These are phyloP conservation scores for Papilio glaucus DNA, from an alignment of 1,140 invertebrate species.

Conservation along the genomic window DNA sequence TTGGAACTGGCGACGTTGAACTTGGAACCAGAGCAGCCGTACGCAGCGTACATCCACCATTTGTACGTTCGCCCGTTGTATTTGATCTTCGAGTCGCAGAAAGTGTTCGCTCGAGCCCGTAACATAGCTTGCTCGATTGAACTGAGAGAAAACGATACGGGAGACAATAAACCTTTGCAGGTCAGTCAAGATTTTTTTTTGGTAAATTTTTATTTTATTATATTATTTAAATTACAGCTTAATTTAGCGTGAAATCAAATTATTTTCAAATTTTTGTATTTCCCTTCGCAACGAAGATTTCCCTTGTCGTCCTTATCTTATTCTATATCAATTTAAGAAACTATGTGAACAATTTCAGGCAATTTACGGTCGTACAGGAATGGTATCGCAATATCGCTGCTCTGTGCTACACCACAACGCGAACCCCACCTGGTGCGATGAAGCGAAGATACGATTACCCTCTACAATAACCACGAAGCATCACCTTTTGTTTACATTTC, in stretches of 20 bases:
- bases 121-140: conserved; percentile 96
- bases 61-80: conserved; percentile 95
- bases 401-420: conserved; percentile 92
- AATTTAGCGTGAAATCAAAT: too few relatives aligned
- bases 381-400: conserved; percentile 85
- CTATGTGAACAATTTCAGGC: conserved; percentile 50
- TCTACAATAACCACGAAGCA: conserved; percentile 90
- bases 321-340: too few relatives aligned
- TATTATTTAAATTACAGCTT: too few relatives aligned
- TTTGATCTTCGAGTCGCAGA: conserved; percentile 96
- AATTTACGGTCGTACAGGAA: conserved; percentile 74
- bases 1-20: conserved; percentile 93
- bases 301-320: too few relatives aligned
- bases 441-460: conserved; percentile 94
- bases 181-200: conserved; percentile 43
- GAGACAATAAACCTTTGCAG: conserved; percentile 69
- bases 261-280: too few relatives aligned
- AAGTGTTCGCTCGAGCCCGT: conserved; percentile 92
- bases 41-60: conserved; percentile 92
- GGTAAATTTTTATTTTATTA: conserved; percentile 1
- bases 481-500: conserved; percentile 94
- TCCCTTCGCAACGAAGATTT: too few relatives aligned
- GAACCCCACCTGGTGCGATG: conserved; percentile 92
- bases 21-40: conserved; percentile 89
- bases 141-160: conserved; percentile 87